Evolutionary conservation across 1,140 invertebrate genomes (phyloP), one percentile per base, ranked within the genome.

Genomic region (Halyomorpha halys): DNA sequence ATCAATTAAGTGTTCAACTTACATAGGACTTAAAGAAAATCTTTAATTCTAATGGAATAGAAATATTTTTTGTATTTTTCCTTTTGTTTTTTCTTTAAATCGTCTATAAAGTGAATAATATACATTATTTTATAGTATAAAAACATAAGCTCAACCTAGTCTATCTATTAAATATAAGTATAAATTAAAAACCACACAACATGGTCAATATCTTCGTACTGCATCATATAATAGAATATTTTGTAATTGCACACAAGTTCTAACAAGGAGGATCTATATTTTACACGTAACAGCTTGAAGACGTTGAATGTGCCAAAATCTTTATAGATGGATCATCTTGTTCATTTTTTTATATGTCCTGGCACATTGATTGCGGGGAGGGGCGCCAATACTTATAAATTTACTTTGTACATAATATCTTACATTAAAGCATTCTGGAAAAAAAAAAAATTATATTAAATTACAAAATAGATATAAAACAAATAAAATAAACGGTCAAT

Each of bases 371-470:
- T 63, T 51, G 34, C 62, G 47, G 27, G 51, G 62, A 34, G 53
- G 27, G 51, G 34, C 25, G 63, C 53, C 44, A 27, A 45, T 51
- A 23, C 44, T 62, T 34, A 62, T n/a, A 23, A 62, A 45, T 62
- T 49, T 62, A 23, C 21, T 62, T 45, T 45, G 39, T 19, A 62
- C 21, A 49, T 34, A n/a, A 27, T 62, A 62, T 45, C 45, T 62
- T 23, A 45, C 23, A 45, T 16, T 23, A 45, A 47, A 62, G 45
- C 61, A 62, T 45, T 62, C 61, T 62, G 61, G 44, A 62, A 62
- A 23, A 9, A 49, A 62, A 49, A 23, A n/a, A 59, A 59, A 25
- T 11, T 11, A 49, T n/a, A 47, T 47, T 19, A 49, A 5, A 19
- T 49, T 49, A 49, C 3, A 14, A 49, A 49, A n/a, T 49, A 49